These are phyloP conservation scores for Pollachius pollachius DNA, from an alignment of 2,113 vertebrate genomes.

Conservation along the genomic window DNA sequence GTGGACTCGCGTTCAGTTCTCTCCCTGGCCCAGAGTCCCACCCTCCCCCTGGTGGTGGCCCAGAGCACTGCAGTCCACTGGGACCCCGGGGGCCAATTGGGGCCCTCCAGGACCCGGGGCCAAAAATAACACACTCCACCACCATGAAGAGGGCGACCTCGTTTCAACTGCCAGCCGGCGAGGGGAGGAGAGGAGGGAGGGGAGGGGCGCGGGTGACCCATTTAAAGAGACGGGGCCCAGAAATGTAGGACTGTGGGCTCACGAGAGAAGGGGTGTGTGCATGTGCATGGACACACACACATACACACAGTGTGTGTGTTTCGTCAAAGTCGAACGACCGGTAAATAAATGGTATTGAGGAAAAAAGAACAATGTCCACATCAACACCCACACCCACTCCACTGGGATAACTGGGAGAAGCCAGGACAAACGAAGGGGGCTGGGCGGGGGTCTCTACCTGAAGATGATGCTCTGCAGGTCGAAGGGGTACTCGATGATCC, in stretches of 20 bases:
- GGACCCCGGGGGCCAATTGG: constrained; percentile 63
- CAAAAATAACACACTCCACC: constrained; percentile 78
- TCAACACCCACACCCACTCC: background rate
- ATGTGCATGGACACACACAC: constrained; percentile 20
- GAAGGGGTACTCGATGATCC: constrained; percentile 98
- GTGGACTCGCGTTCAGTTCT: too few relatives aligned
- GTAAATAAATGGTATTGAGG: too few relatives aligned
- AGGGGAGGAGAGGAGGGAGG: constrained; percentile 53
- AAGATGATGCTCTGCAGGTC: constrained; percentile 99
- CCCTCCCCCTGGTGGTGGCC: constrained; percentile 59
- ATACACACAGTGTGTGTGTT: background rate
- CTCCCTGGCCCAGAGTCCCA: too few relatives aligned
- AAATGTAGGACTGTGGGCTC: constrained; percentile 65
- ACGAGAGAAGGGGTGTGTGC: constrained; percentile 18
- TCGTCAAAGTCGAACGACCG: too few relatives aligned
- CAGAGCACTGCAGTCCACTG: constrained; percentile 54
- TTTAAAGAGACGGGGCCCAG: constrained; percentile 58
- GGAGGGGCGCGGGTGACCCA: constrained; percentile 54
- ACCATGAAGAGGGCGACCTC: constrained; percentile 71
- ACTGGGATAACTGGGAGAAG: background rate
- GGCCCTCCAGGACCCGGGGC: constrained; percentile 75
- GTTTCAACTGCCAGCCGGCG: constrained; percentile 71
- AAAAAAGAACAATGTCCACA: background rate
- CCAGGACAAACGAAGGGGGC: background rate
- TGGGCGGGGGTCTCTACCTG: constrained; percentile 78